Conservation (phyloP, 2,113 vertebrate genomes). For the Lonchura striata region DNA sequence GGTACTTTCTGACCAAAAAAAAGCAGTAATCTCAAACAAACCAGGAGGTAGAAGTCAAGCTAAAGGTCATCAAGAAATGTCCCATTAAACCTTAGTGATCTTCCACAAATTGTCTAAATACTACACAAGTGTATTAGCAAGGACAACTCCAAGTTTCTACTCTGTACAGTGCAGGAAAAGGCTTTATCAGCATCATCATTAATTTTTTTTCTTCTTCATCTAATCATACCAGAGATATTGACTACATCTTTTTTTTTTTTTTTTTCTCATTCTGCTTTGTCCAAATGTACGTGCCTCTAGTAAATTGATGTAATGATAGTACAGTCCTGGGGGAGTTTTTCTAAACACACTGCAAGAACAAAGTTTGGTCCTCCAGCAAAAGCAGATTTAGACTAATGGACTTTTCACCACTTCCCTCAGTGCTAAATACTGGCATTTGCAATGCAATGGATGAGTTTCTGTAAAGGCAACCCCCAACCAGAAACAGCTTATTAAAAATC, state of each 20-base stretch:
- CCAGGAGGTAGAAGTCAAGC: not conserved
- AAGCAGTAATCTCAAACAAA: not conserved
- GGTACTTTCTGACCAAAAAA: not conserved
- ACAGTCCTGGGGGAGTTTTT: not conserved
- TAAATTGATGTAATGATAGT: not conserved
- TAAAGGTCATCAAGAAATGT: not conserved
- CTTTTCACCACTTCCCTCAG: not conserved
- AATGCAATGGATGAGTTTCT: not conserved
- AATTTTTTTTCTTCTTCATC: not conserved
- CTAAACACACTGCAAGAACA: not conserved
- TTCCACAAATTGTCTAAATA: not conserved
- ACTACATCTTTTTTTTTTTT: no score
- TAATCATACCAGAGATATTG: not conserved
- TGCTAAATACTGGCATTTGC: not conserved
- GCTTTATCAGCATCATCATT: not conserved
- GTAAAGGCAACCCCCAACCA: not conserved
- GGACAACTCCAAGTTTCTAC: not conserved
- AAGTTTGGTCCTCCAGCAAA: not conserved
- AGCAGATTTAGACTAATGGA: not conserved
- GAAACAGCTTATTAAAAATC: conserved; percentile 29
- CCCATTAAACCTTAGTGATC: not conserved
- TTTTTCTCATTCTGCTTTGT: not conserved
- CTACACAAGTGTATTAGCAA: not conserved
- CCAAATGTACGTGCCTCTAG: fast-evolving
- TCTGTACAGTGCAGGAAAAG: not conserved